These are phyloP conservation scores for Orthosia gracilis DNA, from an alignment of 2,888 invertebrate species.

Conservation along the genomic window DNA sequence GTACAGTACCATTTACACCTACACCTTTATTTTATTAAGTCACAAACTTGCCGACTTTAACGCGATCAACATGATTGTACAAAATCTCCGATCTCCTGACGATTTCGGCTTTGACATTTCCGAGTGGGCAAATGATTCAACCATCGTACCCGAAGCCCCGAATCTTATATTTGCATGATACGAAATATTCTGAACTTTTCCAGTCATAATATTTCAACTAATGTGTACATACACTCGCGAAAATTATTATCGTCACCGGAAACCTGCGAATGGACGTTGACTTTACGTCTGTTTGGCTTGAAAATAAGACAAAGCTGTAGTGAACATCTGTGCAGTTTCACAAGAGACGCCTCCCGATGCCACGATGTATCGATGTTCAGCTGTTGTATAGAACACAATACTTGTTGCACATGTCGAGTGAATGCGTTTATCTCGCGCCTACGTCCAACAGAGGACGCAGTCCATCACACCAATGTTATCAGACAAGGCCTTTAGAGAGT, in stretches of 20 bases:
- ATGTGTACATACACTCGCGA: slow-evolving; percentile 17
- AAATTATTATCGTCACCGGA: slow-evolving; percentile 42
- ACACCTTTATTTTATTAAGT: not conserved
- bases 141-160: not conserved
- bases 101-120: slow-evolving; percentile 16
- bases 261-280: slow-evolving; percentile 29
- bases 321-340: slow-evolving; percentile 64
- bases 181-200: slow-evolving; percentile 13
- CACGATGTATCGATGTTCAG: slow-evolving; percentile 34
- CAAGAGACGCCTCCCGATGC: slow-evolving; percentile 35
- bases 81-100: not conserved
- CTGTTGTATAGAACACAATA: slow-evolving; percentile 47
- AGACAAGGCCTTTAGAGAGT: slow-evolving; percentile 61
- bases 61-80: not conserved
- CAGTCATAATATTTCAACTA: slow-evolving; percentile 25
- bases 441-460: slow-evolving; percentile 51
- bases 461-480: slow-evolving; percentile 61
- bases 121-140: slow-evolving; percentile 12
- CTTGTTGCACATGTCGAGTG: slow-evolving; percentile 57
- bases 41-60: not conserved
- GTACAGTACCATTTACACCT: slow-evolving; percentile 4
- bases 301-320: slow-evolving; percentile 55
- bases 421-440: slow-evolving; percentile 53
- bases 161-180: slow-evolving; percentile 25
- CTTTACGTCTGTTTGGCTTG: slow-evolving; percentile 27